Percentiles rank a stretch among this genome's conserved stretches.
These are phyloP conservation scores for Myanophis thanlyinensis DNA, from an alignment of 2,113 vertebrate genomes.

Conservation along the genomic window DNA sequence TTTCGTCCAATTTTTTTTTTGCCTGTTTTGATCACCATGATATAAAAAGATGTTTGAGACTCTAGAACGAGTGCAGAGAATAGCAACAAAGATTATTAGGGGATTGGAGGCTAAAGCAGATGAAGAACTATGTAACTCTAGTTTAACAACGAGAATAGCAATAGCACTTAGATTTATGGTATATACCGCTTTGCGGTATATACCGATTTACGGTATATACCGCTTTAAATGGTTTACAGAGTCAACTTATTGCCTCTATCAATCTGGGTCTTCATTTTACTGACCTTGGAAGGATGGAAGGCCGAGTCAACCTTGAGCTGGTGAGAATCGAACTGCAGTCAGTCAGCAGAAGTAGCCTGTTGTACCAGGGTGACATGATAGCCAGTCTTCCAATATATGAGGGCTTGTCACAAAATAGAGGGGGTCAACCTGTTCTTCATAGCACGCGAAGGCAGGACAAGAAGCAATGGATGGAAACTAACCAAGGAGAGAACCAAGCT, in stretches of 20 bases:
- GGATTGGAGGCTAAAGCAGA: neutral
- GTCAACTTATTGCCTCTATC: too few relatives aligned
- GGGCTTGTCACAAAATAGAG: neutral
- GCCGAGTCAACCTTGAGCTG: too few relatives aligned
- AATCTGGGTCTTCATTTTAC: too few relatives aligned
- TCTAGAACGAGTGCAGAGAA: neutral
- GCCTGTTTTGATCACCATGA: neutral
- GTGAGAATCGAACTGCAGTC: too few relatives aligned
- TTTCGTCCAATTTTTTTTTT: too few relatives aligned
- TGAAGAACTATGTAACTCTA: neutral
- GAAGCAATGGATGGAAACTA: neutral
- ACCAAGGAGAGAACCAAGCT: neutral
- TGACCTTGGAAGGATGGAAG: too few relatives aligned
- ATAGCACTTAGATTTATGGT: too few relatives aligned
- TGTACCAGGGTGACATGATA: neutral
- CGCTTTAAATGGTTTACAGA: too few relatives aligned
- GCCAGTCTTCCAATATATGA: neutral
- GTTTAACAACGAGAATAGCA: neutral
- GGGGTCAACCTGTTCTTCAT: neutral
- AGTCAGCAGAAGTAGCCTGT: too few relatives aligned
- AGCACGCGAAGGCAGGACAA: neutral
- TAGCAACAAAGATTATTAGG: neutral
- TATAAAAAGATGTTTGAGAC: neutral
- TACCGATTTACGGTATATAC: too few relatives aligned
- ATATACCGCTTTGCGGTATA: too few relatives aligned